Conservation (phyloP, 2,888 invertebrate species). For the Magallana nippona region DNA sequence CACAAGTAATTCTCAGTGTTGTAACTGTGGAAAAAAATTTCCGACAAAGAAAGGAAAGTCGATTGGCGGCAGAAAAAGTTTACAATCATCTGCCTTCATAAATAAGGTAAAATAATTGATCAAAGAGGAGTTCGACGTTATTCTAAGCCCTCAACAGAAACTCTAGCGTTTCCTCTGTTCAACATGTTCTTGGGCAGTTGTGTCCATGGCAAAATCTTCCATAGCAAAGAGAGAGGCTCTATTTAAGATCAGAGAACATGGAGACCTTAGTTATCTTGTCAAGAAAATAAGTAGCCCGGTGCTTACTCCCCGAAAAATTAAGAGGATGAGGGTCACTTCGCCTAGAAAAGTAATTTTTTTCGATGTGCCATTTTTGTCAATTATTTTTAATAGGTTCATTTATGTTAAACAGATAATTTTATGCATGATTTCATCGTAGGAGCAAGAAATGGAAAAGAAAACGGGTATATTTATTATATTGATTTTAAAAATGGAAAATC, state of each 20-base stretch:
- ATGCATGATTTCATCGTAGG: too few relatives aligned
- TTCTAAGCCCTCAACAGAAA: neutral
- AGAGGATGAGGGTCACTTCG: neutral
- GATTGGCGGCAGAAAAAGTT: neutral
- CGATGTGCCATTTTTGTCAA: too few relatives aligned
- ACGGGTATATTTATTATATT: too few relatives aligned
- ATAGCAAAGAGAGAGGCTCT: neutral
- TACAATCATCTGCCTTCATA: neutral
- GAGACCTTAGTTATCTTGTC: neutral
- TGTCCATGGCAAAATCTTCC: neutral
- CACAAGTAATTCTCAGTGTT: too few relatives aligned
- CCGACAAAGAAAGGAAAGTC: neutral
- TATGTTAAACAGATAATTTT: too few relatives aligned
- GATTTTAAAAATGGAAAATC: too few relatives aligned
- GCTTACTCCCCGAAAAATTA: conserved; percentile 14
- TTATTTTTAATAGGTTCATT: too few relatives aligned
- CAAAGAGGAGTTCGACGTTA: neutral
- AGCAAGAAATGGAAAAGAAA: too few relatives aligned
- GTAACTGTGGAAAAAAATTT: neutral
- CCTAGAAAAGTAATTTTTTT: conserved; percentile 7
- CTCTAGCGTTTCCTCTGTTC: conserved; percentile 16
- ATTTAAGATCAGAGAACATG: neutral
- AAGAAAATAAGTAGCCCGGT: conserved; percentile 17
- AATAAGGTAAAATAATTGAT: neutral
- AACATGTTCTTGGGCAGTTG: conserved; percentile 7